Evolutionary conservation across 2,113 vertebrate species (phyloP).

Genomic region (Sceloporus undulatus): DNA sequence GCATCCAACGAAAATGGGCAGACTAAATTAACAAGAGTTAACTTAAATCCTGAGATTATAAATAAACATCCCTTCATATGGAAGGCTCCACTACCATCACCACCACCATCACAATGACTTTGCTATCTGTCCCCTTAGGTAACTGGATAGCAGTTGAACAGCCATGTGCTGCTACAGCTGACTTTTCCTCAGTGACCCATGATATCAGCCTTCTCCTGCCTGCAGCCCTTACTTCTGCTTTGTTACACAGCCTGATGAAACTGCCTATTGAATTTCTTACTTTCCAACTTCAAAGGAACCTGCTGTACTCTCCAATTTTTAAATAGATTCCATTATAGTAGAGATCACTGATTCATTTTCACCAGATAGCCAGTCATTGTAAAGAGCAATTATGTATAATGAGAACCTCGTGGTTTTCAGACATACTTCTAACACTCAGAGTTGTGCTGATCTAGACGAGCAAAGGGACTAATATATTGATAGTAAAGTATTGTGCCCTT

Average conservation of each 20-base stretch:
- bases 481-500: constrained; percentile 57
- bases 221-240: constrained; percentile 64
- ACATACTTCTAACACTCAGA: constrained; percentile 69
- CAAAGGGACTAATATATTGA: constrained; percentile 63
- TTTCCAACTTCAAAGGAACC: constrained; percentile 72
- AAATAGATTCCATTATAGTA: constrained; percentile 76
- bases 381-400: constrained; percentile 76
- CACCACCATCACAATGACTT: constrained; percentile 58
- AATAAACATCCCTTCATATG: constrained; percentile 62
- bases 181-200: constrained; percentile 70
- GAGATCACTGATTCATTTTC: constrained; percentile 73
- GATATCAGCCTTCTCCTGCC: constrained; percentile 66
- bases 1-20: too few species aligned
- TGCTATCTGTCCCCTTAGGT: constrained; percentile 65
- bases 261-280: constrained; percentile 77
- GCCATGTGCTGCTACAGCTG: constrained; percentile 57
- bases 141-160: constrained; percentile 68
- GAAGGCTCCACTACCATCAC: constrained; percentile 52
- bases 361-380: constrained; percentile 68
- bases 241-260: constrained; percentile 72
- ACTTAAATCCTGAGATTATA: neutral
- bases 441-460: constrained; percentile 61
- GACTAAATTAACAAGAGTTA: too few species aligned
- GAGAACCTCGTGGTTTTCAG: constrained; percentile 69
- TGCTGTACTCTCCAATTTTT: constrained; percentile 76